These are phyloP conservation scores for Lophochroa leadbeateri DNA, from an alignment of 2,113 vertebrate species.

Conservation along the genomic window DNA sequence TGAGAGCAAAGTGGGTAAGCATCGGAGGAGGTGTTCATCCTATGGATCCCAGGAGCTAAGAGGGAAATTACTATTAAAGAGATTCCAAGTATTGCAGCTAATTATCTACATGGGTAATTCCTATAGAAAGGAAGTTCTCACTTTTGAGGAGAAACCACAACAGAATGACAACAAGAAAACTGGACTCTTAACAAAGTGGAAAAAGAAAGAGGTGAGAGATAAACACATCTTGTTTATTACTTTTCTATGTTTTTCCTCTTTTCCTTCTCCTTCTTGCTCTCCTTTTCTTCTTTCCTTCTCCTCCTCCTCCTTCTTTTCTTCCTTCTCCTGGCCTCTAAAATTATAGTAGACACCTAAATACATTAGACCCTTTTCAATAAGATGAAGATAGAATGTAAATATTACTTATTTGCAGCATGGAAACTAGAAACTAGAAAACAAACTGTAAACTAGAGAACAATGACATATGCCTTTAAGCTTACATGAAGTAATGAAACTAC, in stretches of 20 bases:
- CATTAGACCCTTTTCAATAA: background rate
- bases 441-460: background rate
- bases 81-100: background rate
- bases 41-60: background rate
- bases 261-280: background rate
- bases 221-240: background rate
- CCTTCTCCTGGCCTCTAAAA: background rate
- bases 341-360: background rate
- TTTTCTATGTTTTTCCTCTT: background rate
- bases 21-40: background rate
- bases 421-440: background rate
- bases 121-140: accelerated
- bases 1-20: background rate
- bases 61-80: background rate
- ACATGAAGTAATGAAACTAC: background rate
- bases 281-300: background rate
- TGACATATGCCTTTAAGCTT: background rate
- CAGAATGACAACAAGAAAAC: background rate
- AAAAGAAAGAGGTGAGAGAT: background rate
- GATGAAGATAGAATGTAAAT: background rate
- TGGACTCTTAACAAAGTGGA: background rate
- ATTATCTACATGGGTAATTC: background rate
- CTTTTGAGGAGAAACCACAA: background rate
- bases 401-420: background rate
- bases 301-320: background rate